Conservation (phyloP, 1,140 invertebrate species). For the Bombus haemorrhoidalis region DNA sequence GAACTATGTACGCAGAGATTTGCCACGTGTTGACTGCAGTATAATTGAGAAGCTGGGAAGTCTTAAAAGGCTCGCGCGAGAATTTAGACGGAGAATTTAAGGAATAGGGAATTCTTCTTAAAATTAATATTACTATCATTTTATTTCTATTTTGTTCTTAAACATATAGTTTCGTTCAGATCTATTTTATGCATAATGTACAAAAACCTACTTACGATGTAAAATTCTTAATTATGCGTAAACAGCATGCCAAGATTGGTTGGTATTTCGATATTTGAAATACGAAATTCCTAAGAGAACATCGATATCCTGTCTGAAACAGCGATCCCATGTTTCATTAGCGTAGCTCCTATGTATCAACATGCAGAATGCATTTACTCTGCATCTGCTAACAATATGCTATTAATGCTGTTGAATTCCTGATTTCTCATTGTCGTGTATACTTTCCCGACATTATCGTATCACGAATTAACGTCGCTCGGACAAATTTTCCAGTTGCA, state of each 20-base stretch:
- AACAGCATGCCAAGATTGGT: not conserved
- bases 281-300: not conserved
- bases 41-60: not conserved
- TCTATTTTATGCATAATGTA: too few species aligned
- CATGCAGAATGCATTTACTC: not conserved
- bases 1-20: not conserved
- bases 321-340: constrained; percentile 11
- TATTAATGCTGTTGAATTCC: not conserved
- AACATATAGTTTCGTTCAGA: not conserved
- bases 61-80: too few species aligned
- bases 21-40: not conserved
- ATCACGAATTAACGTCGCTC: too few species aligned
- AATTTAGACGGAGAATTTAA: not conserved
- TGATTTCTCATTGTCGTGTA: not conserved
- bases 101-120: not conserved
- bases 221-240: not conserved
- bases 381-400: not conserved
- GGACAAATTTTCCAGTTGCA: not conserved
- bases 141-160: not conserved
- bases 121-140: not conserved
- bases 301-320: too few species aligned
- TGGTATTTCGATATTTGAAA: not conserved
- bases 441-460: not conserved
- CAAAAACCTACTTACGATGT: not conserved
- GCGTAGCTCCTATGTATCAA: not conserved